Evolutionary conservation across 1,140 invertebrate genomes (phyloP), one percentile per base, ranked within the genome.

Genomic region (Heliothis virescens): DNA sequence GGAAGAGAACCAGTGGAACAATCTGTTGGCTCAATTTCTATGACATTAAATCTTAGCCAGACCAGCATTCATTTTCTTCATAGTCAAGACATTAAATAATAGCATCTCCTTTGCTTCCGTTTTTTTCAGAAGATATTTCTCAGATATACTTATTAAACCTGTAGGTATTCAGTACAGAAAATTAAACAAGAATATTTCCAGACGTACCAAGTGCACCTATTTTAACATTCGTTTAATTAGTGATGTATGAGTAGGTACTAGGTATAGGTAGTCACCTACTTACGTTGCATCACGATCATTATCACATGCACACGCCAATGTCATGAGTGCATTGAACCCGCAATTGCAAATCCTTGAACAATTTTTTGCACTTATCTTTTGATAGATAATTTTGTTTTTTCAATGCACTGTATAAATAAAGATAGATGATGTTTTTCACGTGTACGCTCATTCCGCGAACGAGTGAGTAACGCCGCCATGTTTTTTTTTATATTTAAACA

Each of bases 251-350:
- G 60, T 75, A 60, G 75, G 71, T 80, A 72, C 75, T 81, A 79
- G 65, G 21, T n/a, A 62, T 79, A 15, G 71, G 52, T 59, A 63
- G 18, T 77, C 48, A 82, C 62, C 79, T 79, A 81, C 41, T 71
- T 74, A 67, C 63, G 86, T 91, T 90, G 89, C 92, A 90, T 92
- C 91, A 92, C 85, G 67, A 82, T 79, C 75, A 85, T 89, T 86
- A 89, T 87, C 86, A 87, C 87, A 88, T 85, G 86, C 85, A 87
- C 82, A 82, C 79, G 83, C 76, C 92, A 94, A 94, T 92, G 91
- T 94, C 92, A 93, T 83, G 76, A 79, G 92, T 82, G 67, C 90
- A 79, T 86, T 93, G 92, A 93, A 93, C 92, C 82, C 79, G 79
- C 2, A 53, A 57, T 16, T 73, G 81, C 80, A 90, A 41, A 41